Evolutionary conservation across 2,797 vertebrate genomes (phyloP), one percentile per base, ranked within the genome.

Genomic region (Vipera ursinii): DNA sequence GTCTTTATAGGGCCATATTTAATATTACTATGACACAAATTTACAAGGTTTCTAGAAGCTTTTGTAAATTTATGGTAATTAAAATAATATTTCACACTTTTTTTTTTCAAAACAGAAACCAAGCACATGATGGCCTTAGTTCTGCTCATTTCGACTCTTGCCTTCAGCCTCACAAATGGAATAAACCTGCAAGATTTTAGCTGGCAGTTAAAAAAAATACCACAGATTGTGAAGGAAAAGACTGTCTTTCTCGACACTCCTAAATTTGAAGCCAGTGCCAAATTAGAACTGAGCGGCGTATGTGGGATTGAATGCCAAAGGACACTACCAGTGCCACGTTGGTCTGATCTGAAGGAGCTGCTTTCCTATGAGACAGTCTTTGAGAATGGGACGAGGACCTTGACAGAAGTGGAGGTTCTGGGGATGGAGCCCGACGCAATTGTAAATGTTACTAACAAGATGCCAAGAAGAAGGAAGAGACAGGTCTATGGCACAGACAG

Each of bases 311-410:
- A 99, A 94, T 99, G 99, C 94, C 99, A 99, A 97, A 98, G 96
- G 24, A 97, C 92, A 44, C 95, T 99, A 24, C 98, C 99, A 0
- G 92, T 95, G 24, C 98, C 98, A 57, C 98, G 97, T 56, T 94
- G 98, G 91, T 95, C 97, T 5, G 98, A 98, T 91, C 95, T 99
- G 96, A 99, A 99, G 97, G 96, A 98, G 51, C 96, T 98, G 91
- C 97, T 99, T n/a, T 99, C 99, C 61, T 99, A 98, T 0, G 99
- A 99, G 96, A 99, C 99, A 0, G 94, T 99, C 92, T 99, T 99
- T 57, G 99, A 99, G 93, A 99, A 99, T 0, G 99, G 99, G 38
- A 98, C 99, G 0, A 98, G 99, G 92, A 99, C 98, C 0, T 97
- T 98, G 90, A 99, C 99, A 89, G 96, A 98, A 90, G 96, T 99